Evolutionary conservation across 2,888 invertebrate genomes (phyloP).

Genomic region (Callinectes sapidus): DNA sequence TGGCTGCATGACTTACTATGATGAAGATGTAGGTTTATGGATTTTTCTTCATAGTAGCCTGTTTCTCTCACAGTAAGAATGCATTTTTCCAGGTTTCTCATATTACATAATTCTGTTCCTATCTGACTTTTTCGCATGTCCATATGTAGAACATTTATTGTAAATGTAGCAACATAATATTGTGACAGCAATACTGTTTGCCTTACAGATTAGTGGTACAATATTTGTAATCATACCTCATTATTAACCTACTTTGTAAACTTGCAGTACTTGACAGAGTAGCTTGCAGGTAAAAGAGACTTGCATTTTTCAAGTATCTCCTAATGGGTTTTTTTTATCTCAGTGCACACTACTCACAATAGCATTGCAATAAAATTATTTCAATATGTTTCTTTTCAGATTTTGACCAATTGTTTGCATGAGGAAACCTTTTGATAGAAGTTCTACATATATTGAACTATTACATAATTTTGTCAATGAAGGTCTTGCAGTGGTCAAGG

Average conservation of each 20-base stretch:
- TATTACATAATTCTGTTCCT: not conserved
- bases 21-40: conserved; percentile 1
- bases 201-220: not conserved
- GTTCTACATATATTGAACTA: not conserved
- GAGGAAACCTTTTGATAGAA: not conserved
- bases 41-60: not conserved
- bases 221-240: not conserved
- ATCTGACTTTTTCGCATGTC: not conserved
- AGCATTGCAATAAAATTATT: not conserved
- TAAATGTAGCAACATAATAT: not conserved
- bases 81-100: not conserved
- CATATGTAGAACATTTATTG: not conserved
- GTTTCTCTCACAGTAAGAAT: not conserved
- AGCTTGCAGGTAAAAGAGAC: not conserved
- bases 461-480: not conserved
- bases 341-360: not conserved
- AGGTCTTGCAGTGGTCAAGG: not conserved
- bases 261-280: not conserved
- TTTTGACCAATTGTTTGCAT: not conserved
- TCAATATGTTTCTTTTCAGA: not conserved
- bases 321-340: not conserved
- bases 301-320: not conserved
- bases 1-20: not conserved
- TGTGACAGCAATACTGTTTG: not conserved
- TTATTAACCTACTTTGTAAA: not conserved